A percentile compares a stretch with the other conserved stretches of the same genome.
These are phyloP conservation scores for Hippocampus guttulatus DNA, from an alignment of 2,113 vertebrate species.

Conservation along the genomic window DNA sequence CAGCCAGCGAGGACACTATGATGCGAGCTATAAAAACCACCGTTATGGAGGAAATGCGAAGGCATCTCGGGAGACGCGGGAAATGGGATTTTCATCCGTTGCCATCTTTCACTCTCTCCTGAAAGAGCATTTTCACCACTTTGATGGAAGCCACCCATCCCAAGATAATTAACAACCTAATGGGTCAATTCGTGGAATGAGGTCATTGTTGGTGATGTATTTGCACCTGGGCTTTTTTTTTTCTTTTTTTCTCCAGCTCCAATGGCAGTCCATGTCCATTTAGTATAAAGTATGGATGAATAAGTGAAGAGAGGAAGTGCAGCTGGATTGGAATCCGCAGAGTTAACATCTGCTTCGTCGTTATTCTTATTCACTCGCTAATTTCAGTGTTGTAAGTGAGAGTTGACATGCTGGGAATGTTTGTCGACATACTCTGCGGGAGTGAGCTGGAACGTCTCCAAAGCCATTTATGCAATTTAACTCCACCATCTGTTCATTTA, in stretches of 20 bases:
- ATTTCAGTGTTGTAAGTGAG: constrained; percentile 41
- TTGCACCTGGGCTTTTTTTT: background rate
- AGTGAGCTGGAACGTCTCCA: constrained; percentile 54
- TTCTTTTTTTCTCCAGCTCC: background rate
- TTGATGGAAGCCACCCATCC: background rate
- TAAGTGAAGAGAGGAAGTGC: background rate
- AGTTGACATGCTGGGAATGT: constrained; percentile 47
- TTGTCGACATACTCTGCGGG: constrained; percentile 55
- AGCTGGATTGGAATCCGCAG: constrained; percentile 6
- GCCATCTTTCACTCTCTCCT: background rate
- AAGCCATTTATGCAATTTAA: constrained; percentile 53
- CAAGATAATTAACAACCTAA: constrained; percentile 5
- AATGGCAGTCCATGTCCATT: background rate
- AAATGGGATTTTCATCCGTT: background rate
- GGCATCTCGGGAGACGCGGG: background rate
- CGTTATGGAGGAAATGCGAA: background rate
- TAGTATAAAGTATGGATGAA: background rate
- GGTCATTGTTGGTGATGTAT: background rate
- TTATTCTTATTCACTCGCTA: constrained; percentile 8
- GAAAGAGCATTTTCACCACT: background rate
- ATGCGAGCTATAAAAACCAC: background rate
- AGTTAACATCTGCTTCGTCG: constrained; percentile 1
- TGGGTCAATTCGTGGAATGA: constrained; percentile 5
- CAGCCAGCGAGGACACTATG: background rate
- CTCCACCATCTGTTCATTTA: constrained; percentile 60